Conservation (phyloP, 64 coral and sea anemone genomes). For the Stylophora pistillata region DNA sequence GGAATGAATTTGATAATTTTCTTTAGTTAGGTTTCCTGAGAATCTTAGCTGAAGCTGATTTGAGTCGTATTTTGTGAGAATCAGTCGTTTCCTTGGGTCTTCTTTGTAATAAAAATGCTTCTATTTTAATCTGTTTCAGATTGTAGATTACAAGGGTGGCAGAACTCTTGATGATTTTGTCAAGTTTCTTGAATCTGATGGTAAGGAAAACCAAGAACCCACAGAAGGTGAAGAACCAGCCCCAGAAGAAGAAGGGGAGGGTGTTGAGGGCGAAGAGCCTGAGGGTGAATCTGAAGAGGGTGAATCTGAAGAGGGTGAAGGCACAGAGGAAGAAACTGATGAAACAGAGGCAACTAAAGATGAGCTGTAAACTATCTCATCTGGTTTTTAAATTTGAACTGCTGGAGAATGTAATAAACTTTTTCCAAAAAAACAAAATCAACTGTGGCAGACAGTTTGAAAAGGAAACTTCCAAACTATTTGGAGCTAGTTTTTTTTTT, state of each 20-base stretch:
- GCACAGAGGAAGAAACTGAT: background rate
- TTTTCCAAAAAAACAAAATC: slow-evolving; percentile 10
- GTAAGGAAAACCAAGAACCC: slow-evolving; percentile 76
- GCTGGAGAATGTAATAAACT: background rate
- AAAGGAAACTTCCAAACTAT: too few relatives aligned
- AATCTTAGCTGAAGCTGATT: too few relatives aligned
- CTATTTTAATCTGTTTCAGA: slow-evolving; percentile 17
- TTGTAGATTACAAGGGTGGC: slow-evolving; percentile 97
- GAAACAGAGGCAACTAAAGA: slow-evolving; percentile 47
- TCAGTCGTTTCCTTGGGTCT: too few relatives aligned
- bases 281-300: background rate
- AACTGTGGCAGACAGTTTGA: background rate
- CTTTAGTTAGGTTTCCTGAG: too few relatives aligned
- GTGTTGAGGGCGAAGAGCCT: slow-evolving; percentile 34
- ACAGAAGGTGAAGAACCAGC: slow-evolving; percentile 70
- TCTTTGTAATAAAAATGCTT: background rate
- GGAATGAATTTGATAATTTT: too few relatives aligned
- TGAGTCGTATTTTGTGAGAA: too few relatives aligned
- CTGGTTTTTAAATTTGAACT: background rate
- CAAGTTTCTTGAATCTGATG: slow-evolving; percentile 90
- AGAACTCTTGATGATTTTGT: slow-evolving; percentile 86
- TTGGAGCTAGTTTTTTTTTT: too few relatives aligned
- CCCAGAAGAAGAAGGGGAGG: slow-evolving; percentile 63
- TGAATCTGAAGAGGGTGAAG: slow-evolving; percentile 50
- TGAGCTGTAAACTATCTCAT: slow-evolving; percentile 74